A percentile compares a stretch with the other conserved stretches of the same genome.
phyloP scores from a whole-genome alignment of 1,140 invertebrate species.

The Calephelis nemesis region DNA sequence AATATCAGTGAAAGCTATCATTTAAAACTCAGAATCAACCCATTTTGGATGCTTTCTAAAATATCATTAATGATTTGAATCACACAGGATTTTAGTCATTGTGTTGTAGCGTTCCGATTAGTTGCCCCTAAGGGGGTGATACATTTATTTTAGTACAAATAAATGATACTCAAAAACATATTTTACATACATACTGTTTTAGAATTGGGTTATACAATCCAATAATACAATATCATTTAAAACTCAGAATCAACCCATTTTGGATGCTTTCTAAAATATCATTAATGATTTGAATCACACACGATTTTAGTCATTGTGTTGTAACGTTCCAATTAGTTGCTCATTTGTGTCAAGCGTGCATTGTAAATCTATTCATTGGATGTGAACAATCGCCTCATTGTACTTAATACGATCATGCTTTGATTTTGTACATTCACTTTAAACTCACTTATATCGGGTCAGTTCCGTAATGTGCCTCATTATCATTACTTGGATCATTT shows the following conservation, averaged over 20 bases:
- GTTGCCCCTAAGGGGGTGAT: too few species aligned
- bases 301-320: constrained; percentile 57
- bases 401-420: constrained; percentile 51
- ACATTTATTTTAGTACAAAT: too few species aligned
- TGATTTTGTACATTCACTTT: constrained; percentile 58
- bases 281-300: constrained; percentile 34
- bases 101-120: too few species aligned
- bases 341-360: constrained; percentile 74
- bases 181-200: too few species aligned
- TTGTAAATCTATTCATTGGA: constrained; percentile 69
- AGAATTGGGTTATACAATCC: too few species aligned
- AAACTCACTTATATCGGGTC: constrained; percentile 32
- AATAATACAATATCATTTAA: too few species aligned
- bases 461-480: constrained; percentile 15
- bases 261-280: constrained; percentile 12
- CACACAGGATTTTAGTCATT: constrained; percentile 49
- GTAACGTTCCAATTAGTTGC: constrained; percentile 74
- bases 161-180: too few species aligned
- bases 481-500: constrained; percentile 1
- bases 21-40: background rate
- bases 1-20: too few species aligned
- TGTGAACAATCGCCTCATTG: constrained; percentile 69
- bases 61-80: constrained; percentile 28
- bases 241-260: background rate
- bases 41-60: constrained; percentile 14